phyloP scores from a whole-genome alignment of 2,113 vertebrate genomes.

The Lagopus muta region DNA sequence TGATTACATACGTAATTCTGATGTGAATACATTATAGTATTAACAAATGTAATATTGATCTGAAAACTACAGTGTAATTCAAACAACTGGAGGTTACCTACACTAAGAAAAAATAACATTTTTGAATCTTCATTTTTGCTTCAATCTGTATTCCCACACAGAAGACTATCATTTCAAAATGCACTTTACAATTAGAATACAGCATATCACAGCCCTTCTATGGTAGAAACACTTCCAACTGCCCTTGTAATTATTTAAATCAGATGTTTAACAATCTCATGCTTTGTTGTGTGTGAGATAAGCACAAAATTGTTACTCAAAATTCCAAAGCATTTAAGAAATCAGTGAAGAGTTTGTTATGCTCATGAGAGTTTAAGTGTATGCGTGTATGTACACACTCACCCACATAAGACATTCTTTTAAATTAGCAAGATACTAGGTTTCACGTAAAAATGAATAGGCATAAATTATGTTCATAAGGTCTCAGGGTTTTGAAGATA shows the following conservation, averaged over 20 bases:
- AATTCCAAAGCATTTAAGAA: neutral
- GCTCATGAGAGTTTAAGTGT: neutral
- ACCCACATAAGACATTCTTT: neutral
- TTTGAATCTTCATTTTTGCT: slow-evolving; percentile 25
- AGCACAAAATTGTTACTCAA: neutral
- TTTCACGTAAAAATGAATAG: neutral
- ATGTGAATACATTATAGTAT: slow-evolving; percentile 28
- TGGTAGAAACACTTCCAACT: slow-evolving; percentile 12
- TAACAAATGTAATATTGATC: slow-evolving; percentile 59
- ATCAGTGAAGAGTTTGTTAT: neutral
- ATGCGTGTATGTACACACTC: neutral
- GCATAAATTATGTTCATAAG: neutral
- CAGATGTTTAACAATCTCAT: neutral
- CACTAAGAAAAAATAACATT: neutral
- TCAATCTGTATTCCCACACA: neutral
- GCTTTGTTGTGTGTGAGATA: neutral
- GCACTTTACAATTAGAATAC: neutral
- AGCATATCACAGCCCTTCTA: neutral
- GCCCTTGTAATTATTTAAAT: neutral
- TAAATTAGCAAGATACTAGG: neutral
- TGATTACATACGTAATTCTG: slow-evolving; percentile 61
- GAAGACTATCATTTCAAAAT: slow-evolving; percentile 39
- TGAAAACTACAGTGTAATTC: neutral
- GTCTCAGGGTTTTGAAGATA: neutral
- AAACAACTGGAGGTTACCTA: slow-evolving; percentile 2